phyloP scores from a whole-genome alignment of 2,888 invertebrate genomes.

The Acleris cristana region DNA sequence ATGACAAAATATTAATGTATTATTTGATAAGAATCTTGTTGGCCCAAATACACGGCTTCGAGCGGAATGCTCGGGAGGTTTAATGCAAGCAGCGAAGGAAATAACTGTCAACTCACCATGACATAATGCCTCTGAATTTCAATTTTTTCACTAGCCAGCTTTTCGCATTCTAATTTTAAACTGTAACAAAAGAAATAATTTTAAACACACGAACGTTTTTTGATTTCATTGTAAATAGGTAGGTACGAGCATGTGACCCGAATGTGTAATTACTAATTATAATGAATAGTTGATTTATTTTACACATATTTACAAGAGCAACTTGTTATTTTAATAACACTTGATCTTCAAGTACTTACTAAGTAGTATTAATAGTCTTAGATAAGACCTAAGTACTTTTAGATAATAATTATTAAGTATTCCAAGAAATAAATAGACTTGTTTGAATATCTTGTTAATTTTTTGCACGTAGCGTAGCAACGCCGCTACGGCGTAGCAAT shows the following conservation, averaged over 20 bases:
- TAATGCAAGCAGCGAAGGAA: constrained; percentile 11
- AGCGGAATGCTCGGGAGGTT: constrained; percentile 44
- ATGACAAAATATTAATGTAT: constrained; percentile 58
- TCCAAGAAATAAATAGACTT: background rate
- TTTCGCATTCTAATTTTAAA: constrained; percentile 94
- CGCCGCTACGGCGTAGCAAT: background rate
- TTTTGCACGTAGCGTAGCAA: too few relatives aligned
- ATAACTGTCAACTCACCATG: constrained; percentile 86
- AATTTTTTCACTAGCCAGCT: constrained; percentile 94
- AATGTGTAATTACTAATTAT: background rate
- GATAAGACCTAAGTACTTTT: constrained; percentile 10
- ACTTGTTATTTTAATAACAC: constrained; percentile 22
- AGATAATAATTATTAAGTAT: background rate
- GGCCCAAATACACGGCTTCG: constrained; percentile 49
- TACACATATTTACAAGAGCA: background rate
- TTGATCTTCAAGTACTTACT: constrained; percentile 21
- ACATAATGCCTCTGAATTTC: constrained; percentile 96
- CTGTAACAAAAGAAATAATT: constrained; percentile 76
- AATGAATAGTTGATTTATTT: constrained; percentile 29
- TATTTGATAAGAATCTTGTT: constrained; percentile 59
- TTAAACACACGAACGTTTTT: constrained; percentile 1
- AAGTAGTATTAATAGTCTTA: constrained; percentile 15
- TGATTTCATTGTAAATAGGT: background rate
- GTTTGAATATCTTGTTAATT: background rate
- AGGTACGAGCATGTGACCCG: background rate